Base-by-base conservation (phyloP, 2,113 vertebrate genomes). In the Brachyhypopomus occidentalis region DNA sequence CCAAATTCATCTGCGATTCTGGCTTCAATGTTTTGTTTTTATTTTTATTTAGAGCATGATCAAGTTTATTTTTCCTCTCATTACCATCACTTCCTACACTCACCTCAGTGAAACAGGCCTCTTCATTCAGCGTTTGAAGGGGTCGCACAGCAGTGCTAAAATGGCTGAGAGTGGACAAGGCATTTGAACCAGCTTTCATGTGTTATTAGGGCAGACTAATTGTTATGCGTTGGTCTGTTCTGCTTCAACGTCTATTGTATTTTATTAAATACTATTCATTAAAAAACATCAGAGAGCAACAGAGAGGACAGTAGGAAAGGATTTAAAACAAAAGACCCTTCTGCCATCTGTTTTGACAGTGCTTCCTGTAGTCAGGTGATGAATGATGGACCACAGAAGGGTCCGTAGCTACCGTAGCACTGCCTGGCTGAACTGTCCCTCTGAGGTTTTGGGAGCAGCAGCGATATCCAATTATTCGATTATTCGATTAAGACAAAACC, bases 41-140 rank as follows among this genome's bases (percentile, higher is more conserved):
- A 6, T 7, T 63, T 45, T 41, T 8, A 5, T 79, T 67, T 59
- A 16, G 1, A 45, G 60, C 59, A 72, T 34, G 30, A 27, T 63
- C 34, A 25, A 62, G 38, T 38, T 72, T 60, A 45, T 58, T 22
- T 36, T 4, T 52, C 58, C 19, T 27, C 36, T 70, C 83, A 84
- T 84, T 60, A 5, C 48, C 74, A 82, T 80, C 30, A 38, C 56
- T 23, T 62, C 41, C 56, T 69, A 7, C 62, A 30, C 6, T 16
- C 30, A 23, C 67, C 67, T 79, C 52, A 59, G 22, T 6, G 19
- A 41, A 25, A 30, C 56, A 52, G 14, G 52, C 56, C 30, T 72
- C 64, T 63, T 79, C 48, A 45, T 59, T 2, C 4, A 0, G 17
- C 17, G 23, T 23, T 11, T 25, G 9, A 56, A 19, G 20, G 20